phyloP scores from a whole-genome alignment of 37 sponge, comb jelly and placozoan species.

The Ephydatia muelleri region DNA sequence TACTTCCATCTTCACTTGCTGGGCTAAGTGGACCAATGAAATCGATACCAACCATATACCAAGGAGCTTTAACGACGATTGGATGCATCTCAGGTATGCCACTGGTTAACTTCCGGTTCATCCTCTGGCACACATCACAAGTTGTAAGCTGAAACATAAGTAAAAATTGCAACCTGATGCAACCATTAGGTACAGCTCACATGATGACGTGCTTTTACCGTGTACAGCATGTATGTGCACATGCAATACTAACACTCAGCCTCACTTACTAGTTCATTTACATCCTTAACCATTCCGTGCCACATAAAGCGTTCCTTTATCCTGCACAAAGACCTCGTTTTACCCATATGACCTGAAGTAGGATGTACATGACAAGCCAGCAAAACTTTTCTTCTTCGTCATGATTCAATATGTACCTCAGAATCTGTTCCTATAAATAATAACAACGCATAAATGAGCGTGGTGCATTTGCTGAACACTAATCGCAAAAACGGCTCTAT shows the following conservation, averaged over 20 bases:
- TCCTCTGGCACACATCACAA: conserved; percentile 71
- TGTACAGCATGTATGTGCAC: too few relatives aligned
- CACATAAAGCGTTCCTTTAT: conserved; percentile 1
- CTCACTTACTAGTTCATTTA: conserved; percentile 3
- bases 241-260: too few relatives aligned
- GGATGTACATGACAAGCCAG: conserved; percentile 1
- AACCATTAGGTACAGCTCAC: too few relatives aligned
- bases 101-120: conserved; percentile 55
- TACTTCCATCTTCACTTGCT: conserved; percentile 17
- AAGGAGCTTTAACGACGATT: conserved; percentile 49
- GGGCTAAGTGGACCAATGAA: conserved; percentile 61
- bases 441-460: background rate
- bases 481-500: too few relatives aligned
- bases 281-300: conserved; percentile 6
- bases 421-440: background rate
- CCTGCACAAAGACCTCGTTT: background rate
- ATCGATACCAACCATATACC: conserved; percentile 71
- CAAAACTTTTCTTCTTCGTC: background rate
- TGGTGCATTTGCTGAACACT: background rate
- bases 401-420: background rate
- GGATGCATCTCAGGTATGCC: conserved; percentile 56
- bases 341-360: conserved; percentile 8
- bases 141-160: conserved; percentile 19
- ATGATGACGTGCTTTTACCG: too few relatives aligned
- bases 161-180: too few relatives aligned